Evolutionary conservation across 2,797 vertebrate genomes (phyloP).

Genomic region (Fundulus diaphanus): DNA sequence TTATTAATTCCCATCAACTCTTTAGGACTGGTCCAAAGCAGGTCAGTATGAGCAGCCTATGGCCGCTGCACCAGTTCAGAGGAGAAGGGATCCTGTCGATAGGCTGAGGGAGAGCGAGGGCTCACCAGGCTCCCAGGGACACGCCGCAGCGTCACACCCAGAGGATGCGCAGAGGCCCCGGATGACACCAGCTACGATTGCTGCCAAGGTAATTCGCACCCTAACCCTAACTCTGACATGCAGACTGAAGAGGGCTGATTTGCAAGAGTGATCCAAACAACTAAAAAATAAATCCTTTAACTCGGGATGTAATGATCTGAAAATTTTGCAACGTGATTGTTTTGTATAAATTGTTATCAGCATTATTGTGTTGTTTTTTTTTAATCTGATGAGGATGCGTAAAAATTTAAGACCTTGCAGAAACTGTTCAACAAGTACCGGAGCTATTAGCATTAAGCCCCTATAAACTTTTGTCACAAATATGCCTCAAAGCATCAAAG

Average conservation of each 20-base stretch:
- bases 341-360: background rate
- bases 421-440: background rate
- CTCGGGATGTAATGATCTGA: background rate
- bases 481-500: background rate
- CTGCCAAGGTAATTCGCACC: conserved; percentile 91
- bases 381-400: background rate
- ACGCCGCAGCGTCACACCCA: conserved; percentile 69
- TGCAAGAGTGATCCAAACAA: background rate
- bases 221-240: too few relatives aligned
- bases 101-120: conserved; percentile 87
- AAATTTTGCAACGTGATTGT: background rate
- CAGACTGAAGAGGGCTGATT: background rate
- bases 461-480: background rate
- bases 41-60: conserved; percentile 89
- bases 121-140: conserved; percentile 73
- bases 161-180: conserved; percentile 86
- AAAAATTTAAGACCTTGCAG: background rate
- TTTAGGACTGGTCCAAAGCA: conserved; percentile 95
- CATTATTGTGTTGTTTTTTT: background rate
- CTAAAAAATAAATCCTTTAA: background rate
- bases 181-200: conserved; percentile 88
- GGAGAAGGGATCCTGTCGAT: conserved; percentile 91
- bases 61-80: conserved; percentile 81
- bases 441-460: background rate
- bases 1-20: conserved; percentile 63